Base-by-base conservation (phyloP, 2,113 vertebrate species). In the Hippocampus mohnikei region DNA sequence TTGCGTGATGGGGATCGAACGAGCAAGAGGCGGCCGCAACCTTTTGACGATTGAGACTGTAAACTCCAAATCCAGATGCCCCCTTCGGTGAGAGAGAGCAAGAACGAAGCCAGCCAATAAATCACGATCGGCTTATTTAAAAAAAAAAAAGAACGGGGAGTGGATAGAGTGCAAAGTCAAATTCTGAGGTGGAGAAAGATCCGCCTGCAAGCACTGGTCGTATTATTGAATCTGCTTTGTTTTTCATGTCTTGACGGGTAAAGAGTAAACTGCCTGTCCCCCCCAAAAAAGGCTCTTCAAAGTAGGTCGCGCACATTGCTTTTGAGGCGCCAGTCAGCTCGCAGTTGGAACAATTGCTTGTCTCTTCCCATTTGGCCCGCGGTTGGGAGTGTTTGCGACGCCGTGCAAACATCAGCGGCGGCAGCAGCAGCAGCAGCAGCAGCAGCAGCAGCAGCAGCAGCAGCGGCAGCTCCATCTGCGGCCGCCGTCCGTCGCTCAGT, bases 311-410 rank as follows among this genome's bases (percentile, higher is more conserved):
- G 27, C 10, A n/a, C 20, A 13, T 12, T n/a, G 77, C 88, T 87
- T 87, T 87, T 90, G 92, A 93, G 93, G 90, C 87, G 87, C 92
- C 87, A 92, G 95, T 95, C 95, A 95, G 95, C 95, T 95, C 93
- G 91, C 93, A 90, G 93, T 93, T 91, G 95, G 93, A 93, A 92
- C 92, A 93, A 91, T 92, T 94, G 92, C 93, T 91, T 95, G 95
- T 96, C 94, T 95, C 93, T 95, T 95, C 89, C 84, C 88, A 95
- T 96, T 95, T 93, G 91, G 84, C 92, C 87, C 88, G 86, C 89
- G 92, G 93, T 92, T 83, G 80, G 82, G 85, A 86, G 91, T 88
- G 88, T 69, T 72, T 44, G 74, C 82, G 87, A 80, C 85, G 78
- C 79, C 87, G 70, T 81, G 79, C 83, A 55, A 55, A 83, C 83